Base-by-base conservation (phyloP, 2,113 vertebrate genomes). In the Morone saxatilis region DNA sequence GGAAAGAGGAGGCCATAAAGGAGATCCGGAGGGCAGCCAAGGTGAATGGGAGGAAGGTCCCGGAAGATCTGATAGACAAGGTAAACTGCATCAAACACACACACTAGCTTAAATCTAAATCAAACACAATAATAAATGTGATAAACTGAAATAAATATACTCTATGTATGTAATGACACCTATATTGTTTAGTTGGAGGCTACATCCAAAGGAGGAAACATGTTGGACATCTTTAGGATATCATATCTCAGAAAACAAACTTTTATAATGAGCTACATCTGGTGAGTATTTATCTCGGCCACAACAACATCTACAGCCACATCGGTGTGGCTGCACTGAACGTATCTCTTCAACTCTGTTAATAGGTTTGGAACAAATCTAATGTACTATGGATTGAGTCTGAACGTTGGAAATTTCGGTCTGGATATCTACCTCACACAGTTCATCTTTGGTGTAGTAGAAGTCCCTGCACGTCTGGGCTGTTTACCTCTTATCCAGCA, bases 371-470 rank as follows among this genome's bases (percentile, higher is more conserved):
- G 91, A 76, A 96, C 96, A 65, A 97, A 96, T 77, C 72, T 99
- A 80, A 92, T 95, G 22, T 99, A 97, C 90, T 99, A 96, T 0
- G 97, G 97, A 8, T 86, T 99, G 74, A 94, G 96, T 71, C 86
- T 99, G 71, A 97, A 97, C 0, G 96, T 98, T 48, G 96, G 96
- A 0, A 96, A 89, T 75, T 99, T 99, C 22, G 98, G 98, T n/a
- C 76, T 97, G 93, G 92, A 98, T 90, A 96, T 98, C 93, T 98
- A 98, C 91, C 92, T 99, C 83, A 98, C 97, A 0, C 97, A 99
- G 90, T 93, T 98, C 5, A 92, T 98, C 5, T 99, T 99, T 13
- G 97, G 96, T 43, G 20, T 92, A 0, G 96, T 95, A 4, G 97
- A 99, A 84, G 48, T 98, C 13, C 96, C 96, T 0, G 96, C 95